These are phyloP conservation scores for Liasis olivaceus DNA, from an alignment of 2,797 vertebrate genomes.

Conservation along the genomic window DNA sequence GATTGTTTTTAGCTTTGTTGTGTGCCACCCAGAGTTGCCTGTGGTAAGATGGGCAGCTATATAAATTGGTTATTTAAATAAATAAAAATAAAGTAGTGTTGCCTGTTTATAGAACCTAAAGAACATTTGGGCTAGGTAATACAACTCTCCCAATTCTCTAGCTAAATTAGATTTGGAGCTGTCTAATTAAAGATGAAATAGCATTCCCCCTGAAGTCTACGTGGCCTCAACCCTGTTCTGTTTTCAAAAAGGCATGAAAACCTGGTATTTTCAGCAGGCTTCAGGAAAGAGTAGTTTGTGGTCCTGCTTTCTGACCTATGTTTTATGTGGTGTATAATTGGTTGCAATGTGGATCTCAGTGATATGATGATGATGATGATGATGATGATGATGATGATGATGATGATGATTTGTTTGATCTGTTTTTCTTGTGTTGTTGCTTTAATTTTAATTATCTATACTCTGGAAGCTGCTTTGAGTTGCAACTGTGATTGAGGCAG, in stretches of 20 bases:
- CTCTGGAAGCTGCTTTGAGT: not conserved
- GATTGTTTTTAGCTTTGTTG: too few relatives aligned
- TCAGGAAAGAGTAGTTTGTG: not conserved
- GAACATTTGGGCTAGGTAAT: not conserved
- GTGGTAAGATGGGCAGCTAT: too few relatives aligned
- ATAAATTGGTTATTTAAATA: too few relatives aligned
- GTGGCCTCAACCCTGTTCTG: not conserved
- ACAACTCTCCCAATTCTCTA: not conserved
- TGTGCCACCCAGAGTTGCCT: too few relatives aligned
- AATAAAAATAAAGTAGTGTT: not conserved
- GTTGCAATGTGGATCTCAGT: not conserved
- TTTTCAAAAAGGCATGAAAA: not conserved
- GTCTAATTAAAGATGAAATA: not conserved
- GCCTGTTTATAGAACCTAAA: not conserved
- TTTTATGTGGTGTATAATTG: not conserved
- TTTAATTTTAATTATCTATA: not conserved
- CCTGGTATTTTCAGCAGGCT: not conserved
- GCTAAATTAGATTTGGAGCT: not conserved
- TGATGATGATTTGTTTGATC: not conserved
- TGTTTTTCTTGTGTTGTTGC: not conserved
- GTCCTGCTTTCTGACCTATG: not conserved
- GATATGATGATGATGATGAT: too few relatives aligned
- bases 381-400: too few relatives aligned
- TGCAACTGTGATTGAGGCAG: not conserved
- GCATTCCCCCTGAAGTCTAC: not conserved